These are phyloP conservation scores for Redunca redunca DNA, from an alignment of 2,113 vertebrate genomes.

Conservation along the genomic window DNA sequence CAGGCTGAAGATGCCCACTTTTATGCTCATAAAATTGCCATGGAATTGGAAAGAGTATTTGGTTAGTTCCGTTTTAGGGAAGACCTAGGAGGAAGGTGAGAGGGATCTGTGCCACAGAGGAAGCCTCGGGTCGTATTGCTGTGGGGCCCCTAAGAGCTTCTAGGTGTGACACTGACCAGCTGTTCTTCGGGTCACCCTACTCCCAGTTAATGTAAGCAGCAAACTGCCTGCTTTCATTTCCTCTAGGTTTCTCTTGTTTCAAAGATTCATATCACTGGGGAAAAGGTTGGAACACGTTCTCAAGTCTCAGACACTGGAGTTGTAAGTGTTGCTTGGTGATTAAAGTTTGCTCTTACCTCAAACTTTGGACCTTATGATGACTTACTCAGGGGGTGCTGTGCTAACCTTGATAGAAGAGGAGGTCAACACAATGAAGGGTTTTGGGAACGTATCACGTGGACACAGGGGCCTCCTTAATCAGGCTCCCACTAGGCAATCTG, in stretches of 20 bases:
- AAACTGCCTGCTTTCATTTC: neutral
- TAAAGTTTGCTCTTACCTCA: neutral
- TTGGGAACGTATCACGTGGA: neutral
- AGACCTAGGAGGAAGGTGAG: neutral
- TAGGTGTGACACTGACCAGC: neutral
- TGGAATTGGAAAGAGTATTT: neutral
- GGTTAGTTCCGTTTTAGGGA: neutral
- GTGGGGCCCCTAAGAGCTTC: neutral
- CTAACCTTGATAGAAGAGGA: neutral
- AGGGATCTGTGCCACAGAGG: neutral
- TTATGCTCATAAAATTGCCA: neutral
- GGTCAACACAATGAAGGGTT: neutral
- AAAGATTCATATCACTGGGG: neutral
- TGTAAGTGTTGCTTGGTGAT: neutral
- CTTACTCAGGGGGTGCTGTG: neutral
- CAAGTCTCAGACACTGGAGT: neutral
- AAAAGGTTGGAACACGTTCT: neutral
- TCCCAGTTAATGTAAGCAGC: neutral
- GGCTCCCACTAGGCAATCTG: neutral
- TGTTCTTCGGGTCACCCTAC: neutral
- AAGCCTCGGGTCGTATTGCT: neutral
- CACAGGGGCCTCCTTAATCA: neutral
- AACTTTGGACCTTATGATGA: too few relatives aligned
- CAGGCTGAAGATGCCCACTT: neutral
- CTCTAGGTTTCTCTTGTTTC: neutral